These are phyloP conservation scores for Escarpia spicata DNA, from an alignment of 2,888 invertebrate species.

Conservation along the genomic window DNA sequence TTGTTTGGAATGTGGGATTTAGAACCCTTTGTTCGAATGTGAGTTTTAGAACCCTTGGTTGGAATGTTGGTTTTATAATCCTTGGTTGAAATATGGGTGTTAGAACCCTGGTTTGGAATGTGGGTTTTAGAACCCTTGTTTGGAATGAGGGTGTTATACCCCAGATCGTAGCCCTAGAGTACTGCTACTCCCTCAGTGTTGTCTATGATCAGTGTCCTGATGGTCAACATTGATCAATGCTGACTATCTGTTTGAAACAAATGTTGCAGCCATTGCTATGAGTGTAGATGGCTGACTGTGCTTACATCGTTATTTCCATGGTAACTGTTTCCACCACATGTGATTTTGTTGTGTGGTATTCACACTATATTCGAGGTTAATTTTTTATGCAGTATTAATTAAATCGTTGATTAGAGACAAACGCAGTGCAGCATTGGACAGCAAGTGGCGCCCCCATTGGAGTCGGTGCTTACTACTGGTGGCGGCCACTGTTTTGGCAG, in stretches of 20 bases:
- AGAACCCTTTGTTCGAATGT: no score
- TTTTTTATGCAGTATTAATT: slow-evolving; percentile 7
- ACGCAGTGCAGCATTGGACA: background rate
- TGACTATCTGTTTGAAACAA: background rate
- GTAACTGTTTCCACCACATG: background rate
- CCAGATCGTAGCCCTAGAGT: background rate
- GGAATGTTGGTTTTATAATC: no score
- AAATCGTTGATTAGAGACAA: background rate
- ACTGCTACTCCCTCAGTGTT: background rate
- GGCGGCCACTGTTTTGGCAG: no score
- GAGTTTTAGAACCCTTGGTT: no score
- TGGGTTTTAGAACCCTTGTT: no score
- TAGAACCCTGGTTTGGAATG: no score
- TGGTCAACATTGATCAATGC: background rate
- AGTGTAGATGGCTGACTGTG: background rate
- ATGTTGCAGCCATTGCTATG: background rate
- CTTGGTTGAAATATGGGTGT: no score
- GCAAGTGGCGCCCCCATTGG: no score
- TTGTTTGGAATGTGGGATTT: background rate
- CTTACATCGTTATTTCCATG: background rate
- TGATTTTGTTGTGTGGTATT: background rate
- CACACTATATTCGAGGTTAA: background rate
- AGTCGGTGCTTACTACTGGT: no score
- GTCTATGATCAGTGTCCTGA: background rate
- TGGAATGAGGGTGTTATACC: background rate